Evolutionary conservation across 1,140 invertebrate genomes (phyloP).

Genomic region (Olivierus martensii): DNA sequence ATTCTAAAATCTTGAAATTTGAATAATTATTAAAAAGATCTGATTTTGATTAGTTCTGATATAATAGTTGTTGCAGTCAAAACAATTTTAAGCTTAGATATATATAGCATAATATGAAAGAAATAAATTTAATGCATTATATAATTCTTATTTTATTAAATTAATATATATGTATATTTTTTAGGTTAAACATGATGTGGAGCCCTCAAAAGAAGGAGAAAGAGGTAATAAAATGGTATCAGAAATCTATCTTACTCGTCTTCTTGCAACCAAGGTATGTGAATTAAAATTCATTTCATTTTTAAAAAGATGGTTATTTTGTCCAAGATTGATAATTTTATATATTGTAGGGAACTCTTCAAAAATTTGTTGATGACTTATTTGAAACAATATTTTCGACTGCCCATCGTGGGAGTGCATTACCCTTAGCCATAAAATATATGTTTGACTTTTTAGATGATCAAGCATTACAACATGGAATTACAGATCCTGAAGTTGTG

Average conservation of each 20-base stretch:
- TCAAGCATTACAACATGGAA: conserved; percentile 88
- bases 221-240: conserved; percentile 98
- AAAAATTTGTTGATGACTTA: conserved; percentile 98
- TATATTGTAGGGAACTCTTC: conserved; percentile 55
- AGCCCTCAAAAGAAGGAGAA: conserved; percentile 87
- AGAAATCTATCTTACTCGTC: conserved; percentile 95
- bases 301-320: background rate
- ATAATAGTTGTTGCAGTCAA: too few relatives aligned
- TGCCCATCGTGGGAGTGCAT: conserved; percentile 78
- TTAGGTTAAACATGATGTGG: conserved; percentile 62
- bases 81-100: too few relatives aligned
- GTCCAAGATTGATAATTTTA: background rate
- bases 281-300: background rate
- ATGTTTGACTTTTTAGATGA: conserved; percentile 99
- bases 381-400: conserved; percentile 99
- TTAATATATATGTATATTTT: background rate
- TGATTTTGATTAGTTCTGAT: too few relatives aligned
- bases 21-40: too few relatives aligned
- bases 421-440: conserved; percentile 97
- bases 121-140: too few relatives aligned
- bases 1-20: too few relatives aligned
- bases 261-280: conserved; percentile 76
- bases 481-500: conserved; percentile 90
- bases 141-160: too few relatives aligned
- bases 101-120: too few relatives aligned